Evolutionary conservation across 2,888 invertebrate species (phyloP).

Genomic region (Linhomoeus sp.): DNA sequence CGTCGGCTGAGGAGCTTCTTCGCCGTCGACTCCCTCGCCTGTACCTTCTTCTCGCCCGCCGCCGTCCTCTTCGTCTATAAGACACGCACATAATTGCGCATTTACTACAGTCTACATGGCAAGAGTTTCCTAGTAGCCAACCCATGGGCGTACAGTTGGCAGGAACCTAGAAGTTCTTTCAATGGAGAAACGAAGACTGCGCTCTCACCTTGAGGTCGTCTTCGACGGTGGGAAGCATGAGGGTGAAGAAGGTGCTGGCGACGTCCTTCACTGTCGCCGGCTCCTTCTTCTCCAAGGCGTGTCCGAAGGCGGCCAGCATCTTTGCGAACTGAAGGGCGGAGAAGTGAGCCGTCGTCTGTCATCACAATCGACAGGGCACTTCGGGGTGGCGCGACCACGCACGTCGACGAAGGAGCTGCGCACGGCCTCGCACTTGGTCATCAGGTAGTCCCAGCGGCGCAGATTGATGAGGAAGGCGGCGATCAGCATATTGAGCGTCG

Average conservation of each 20-base stretch:
- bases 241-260: slow-evolving; percentile 1
- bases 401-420: background rate
- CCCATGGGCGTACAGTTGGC: too few relatives aligned
- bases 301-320: slow-evolving; percentile 1
- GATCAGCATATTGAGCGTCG: background rate
- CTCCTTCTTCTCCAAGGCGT: background rate
- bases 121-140: too few relatives aligned
- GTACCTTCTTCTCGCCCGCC: background rate
- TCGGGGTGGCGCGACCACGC: background rate
- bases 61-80: too few relatives aligned
- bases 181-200: too few relatives aligned
- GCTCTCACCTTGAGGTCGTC: background rate
- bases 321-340: slow-evolving; percentile 1
- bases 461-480: slow-evolving; percentile 3
- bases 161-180: too few relatives aligned
- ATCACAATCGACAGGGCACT: background rate
- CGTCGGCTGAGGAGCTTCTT: background rate
- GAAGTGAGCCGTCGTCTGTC: too few relatives aligned
- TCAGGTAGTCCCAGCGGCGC: slow-evolving; percentile 5
- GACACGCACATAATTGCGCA: too few relatives aligned
- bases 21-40: background rate
- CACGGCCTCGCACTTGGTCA: background rate
- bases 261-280: background rate
- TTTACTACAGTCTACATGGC: too few relatives aligned
- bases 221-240: slow-evolving; percentile 4